Conservation (phyloP, 2,797 vertebrate genomes). For the Phoebastria nigripes region DNA sequence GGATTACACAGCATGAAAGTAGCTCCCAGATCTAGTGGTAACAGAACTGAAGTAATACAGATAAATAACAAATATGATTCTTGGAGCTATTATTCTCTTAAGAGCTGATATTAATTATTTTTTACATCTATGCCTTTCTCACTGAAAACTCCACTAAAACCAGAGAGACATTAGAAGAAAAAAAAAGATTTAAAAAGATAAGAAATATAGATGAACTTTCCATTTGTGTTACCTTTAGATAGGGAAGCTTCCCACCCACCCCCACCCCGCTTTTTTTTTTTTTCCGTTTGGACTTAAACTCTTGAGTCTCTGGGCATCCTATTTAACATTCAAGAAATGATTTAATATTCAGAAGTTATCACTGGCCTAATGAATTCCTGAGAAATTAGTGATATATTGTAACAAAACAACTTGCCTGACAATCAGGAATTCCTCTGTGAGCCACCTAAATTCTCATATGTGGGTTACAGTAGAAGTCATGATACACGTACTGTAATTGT, state of each 20-base stretch:
- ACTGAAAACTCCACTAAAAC: not conserved
- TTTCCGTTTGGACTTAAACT: not conserved
- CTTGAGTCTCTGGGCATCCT: not conserved
- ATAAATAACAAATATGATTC: not conserved
- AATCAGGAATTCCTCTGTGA: not conserved
- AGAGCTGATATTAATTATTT: not conserved
- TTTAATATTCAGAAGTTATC: not conserved
- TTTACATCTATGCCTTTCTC: not conserved
- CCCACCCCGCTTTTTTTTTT: accelerated
- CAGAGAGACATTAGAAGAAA: not conserved
- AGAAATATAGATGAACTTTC: not conserved
- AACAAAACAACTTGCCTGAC: not conserved
- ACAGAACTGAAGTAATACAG: not conserved
- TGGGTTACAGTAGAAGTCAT: not conserved
- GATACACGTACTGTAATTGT: not conserved
- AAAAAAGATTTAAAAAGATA: not conserved
- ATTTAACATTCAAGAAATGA: not conserved
- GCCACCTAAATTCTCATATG: not conserved
- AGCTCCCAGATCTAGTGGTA: not conserved
- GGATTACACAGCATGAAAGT: not conserved
- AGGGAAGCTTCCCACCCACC: accelerated
- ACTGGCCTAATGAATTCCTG: not conserved
- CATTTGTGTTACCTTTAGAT: not conserved
- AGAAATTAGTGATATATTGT: not conserved
- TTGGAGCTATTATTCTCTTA: not conserved